Base-by-base conservation (phyloP, 53 echinoderm and acorn worm genomes). In the Antedon mediterranea region DNA sequence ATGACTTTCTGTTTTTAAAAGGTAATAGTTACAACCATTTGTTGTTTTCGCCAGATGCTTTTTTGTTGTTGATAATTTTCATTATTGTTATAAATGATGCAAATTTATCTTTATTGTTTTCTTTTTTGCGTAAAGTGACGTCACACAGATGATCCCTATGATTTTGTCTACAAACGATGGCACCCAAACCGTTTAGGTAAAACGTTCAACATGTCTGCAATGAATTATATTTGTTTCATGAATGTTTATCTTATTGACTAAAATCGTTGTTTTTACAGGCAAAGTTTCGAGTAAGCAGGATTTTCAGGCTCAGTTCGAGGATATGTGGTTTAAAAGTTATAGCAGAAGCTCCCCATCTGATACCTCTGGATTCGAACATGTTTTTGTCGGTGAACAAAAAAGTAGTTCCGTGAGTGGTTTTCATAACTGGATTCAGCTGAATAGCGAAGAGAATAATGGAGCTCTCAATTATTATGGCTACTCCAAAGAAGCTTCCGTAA, bases 281-380 rank as follows among this genome's bases (percentile, higher is more conserved):
- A 79, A 82, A 74, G 83, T 87, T 42, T 32, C 34, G 31, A 70
- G 79, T 32, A 18, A 75, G 32, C 28, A 33, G 11, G 80, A 80
- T 29, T 78, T 86, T 32, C 33, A 81, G 34, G 71, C 0, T 30
- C 80, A 86, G 43, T 71, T 89, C 34, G 78, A 89, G 3, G 74
- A 70, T 29, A 74, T 83, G 20, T 89, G 89, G 81, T 93, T 93
- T 71, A 80, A 33, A 3, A 75, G 79, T 18, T 93, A 93, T 73
- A 26, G 15, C 26, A 78, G 89, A 31, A 71, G 74, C 0, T 85
- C 81, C 27, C 28, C 34, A 18, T 71, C 72, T 29, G 93, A 92
- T 41, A 83, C 89, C 43, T 89, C 89, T 30, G 93, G 86, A 15
- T 92, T 92, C 34, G 93, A 92, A 76, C 93, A 92, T 70, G 79